Evolutionary conservation across 2,888 invertebrate species (phyloP), one percentile per base, ranked within the genome.

Genomic region (Drosophila pseudotakahashii): DNA sequence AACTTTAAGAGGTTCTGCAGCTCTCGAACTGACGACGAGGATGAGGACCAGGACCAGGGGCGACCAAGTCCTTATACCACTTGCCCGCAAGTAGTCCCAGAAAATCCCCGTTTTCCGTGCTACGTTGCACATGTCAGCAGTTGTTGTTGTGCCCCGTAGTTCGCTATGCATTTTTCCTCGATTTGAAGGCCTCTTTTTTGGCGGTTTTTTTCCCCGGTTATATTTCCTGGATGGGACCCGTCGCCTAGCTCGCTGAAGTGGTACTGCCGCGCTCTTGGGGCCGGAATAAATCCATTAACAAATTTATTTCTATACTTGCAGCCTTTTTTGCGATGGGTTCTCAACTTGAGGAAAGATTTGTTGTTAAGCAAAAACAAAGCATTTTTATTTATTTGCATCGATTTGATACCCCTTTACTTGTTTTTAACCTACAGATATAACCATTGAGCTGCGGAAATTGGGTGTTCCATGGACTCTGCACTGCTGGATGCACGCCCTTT

Each of bases 391-490:
- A 47, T 14, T 47, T 1, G 32, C 11, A 16, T 47, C 1, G 2
- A n/a, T 26, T 2, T 14, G 1, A 10, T 34, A 2, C 1, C 26
- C 13, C 5, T 3, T 9, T 19, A 19, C 2, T 0, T 14, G 6
- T 14, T 23, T 19, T 19, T 42, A 5, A 0, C 23, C 7, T 14
- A 7, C 68, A 95, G 98, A 98, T 89, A 96, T 98, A 77, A 97
- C 98, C 0, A 93, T 98, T 85, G 98, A 98, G 90, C 93, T 98
- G 36, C 94, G 97, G 64, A 95, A 96, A 41, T 92, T 97, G 54
- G 97, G 97, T 32, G 96, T 98, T 11, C 96, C 97, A 3, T 98
- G 98, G 98, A 97, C 97, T 0, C 92, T 98, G 26, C 97, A 98
- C 90, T 97, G 97, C 79, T 98, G 98, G 98, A 97, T 97, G 93